Conservation (phyloP, 2,888 invertebrate species). For the Dysmachus trigonus region DNA sequence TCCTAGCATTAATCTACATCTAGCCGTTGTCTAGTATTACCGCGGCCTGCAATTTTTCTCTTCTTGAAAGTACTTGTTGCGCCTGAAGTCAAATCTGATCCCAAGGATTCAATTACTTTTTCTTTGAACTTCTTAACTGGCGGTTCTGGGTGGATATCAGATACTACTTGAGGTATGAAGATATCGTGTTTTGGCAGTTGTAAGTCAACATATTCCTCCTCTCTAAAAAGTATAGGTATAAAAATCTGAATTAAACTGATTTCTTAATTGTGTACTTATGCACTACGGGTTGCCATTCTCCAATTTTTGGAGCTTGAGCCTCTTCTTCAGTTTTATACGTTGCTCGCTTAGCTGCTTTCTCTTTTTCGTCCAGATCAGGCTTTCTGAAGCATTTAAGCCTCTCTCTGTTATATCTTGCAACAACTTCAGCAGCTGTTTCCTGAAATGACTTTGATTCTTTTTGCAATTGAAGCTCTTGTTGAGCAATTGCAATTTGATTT, state of each 20-base stretch:
- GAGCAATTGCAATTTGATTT: constrained; percentile 66
- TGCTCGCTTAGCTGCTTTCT: constrained; percentile 65
- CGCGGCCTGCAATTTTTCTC: constrained; percentile 60
- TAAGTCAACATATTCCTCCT: constrained; percentile 70
- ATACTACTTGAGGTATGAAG: constrained; percentile 54
- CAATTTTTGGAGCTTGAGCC: constrained; percentile 70
- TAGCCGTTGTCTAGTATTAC: constrained; percentile 59
- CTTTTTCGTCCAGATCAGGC: constrained; percentile 56
- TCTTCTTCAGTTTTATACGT: constrained; percentile 66
- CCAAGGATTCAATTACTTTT: constrained; percentile 58
- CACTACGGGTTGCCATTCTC: constrained; percentile 77
- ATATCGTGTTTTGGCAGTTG: constrained; percentile 72
- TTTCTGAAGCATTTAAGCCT: constrained; percentile 58
- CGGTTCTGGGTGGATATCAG: constrained; percentile 56
- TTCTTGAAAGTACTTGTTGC: constrained; percentile 60
- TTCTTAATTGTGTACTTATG: constrained; percentile 66
- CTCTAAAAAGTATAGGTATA: constrained; percentile 60
- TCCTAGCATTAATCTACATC: constrained; percentile 53
- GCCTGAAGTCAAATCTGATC: constrained; percentile 50
- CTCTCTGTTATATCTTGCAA: constrained; percentile 63
- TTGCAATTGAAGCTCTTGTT: constrained; percentile 65
- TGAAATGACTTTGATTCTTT: constrained; percentile 64
- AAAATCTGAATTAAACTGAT: not conserved
- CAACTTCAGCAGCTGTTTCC: constrained; percentile 65
- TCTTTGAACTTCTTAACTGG: constrained; percentile 63